A percentile compares a stretch with the other conserved stretches of the same genome.
Evolutionary conservation across 2,113 vertebrate genomes (phyloP).

Genomic region (Paraplagusia blochii): DNA sequence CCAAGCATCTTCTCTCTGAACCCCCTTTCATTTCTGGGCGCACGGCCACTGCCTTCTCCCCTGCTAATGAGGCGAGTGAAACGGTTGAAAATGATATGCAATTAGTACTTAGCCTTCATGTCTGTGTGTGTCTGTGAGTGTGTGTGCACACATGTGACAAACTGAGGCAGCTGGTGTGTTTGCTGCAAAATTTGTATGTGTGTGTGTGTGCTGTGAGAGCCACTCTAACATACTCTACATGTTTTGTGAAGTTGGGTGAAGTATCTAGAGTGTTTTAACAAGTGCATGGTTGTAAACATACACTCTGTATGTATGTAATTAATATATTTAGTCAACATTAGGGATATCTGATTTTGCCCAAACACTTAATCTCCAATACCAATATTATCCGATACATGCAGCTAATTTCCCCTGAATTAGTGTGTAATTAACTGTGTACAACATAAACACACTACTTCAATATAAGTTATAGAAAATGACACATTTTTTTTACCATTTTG

Average conservation of each 20-base stretch:
- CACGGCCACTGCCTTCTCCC: constrained; percentile 51
- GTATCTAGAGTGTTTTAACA: background rate
- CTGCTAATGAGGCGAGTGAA: constrained; percentile 58
- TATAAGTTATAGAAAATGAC: too few relatives aligned
- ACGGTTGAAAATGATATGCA: constrained; percentile 62
- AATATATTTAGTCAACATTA: background rate
- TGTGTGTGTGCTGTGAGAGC: background rate
- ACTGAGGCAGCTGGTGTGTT: constrained; percentile 3
- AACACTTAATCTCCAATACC: too few relatives aligned
- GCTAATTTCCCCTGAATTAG: too few relatives aligned
- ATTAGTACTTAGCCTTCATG: constrained; percentile 48
- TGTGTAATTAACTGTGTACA: too few relatives aligned
- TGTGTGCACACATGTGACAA: constrained; percentile 14
- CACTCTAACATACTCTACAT: constrained; percentile 40
- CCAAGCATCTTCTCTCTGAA: constrained; percentile 4
- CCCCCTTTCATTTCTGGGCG: constrained; percentile 45
- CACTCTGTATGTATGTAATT: constrained; percentile 1
- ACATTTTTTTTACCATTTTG: too few relatives aligned
- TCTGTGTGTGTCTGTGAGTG: constrained; percentile 5
- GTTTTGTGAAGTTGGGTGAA: background rate
- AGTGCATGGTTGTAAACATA: background rate
- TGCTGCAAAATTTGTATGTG: background rate
- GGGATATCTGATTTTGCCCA: too few relatives aligned
- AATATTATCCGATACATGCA: too few relatives aligned
- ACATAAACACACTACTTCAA: too few relatives aligned